Conservation (phyloP, 2,113 vertebrate species). For the Notiomystis cincta region DNA sequence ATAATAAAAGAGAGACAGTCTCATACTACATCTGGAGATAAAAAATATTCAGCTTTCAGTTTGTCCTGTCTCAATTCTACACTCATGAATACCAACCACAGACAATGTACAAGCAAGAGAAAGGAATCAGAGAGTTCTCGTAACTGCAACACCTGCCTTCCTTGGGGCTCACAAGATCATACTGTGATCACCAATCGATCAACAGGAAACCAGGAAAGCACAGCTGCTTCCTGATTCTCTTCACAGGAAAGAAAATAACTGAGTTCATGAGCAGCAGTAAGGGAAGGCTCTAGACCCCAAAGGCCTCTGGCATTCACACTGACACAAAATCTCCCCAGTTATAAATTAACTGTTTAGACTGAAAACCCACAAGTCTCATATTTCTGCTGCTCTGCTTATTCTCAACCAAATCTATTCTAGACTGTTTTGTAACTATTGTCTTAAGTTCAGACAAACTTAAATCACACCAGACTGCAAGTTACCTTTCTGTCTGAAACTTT, state of each 20-base stretch:
- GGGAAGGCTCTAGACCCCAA: constrained; percentile 41
- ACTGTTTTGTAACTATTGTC: constrained; percentile 53
- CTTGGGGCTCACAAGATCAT: background rate
- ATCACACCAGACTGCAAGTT: constrained; percentile 18
- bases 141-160: constrained; percentile 32
- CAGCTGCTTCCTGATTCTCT: constrained; percentile 53
- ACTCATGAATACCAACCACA: background rate
- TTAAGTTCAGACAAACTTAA: constrained; percentile 47
- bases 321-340: constrained; percentile 37
- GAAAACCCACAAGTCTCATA: constrained; percentile 59
- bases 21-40: background rate
- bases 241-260: constrained; percentile 35
- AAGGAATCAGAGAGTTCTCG: background rate
- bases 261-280: constrained; percentile 9
- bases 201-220: constrained; percentile 55
- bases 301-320: constrained; percentile 39
- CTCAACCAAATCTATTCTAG: constrained; percentile 39
- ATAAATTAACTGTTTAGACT: constrained; percentile 66
- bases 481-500: constrained; percentile 31
- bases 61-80: background rate
- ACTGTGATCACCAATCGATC: constrained; percentile 57
- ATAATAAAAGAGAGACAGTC: background rate
- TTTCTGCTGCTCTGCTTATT: constrained; percentile 61
- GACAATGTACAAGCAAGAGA: background rate
- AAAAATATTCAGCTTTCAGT: background rate